These are phyloP conservation scores for Limosa lapponica DNA, from an alignment of 2,797 vertebrate genomes.

Conservation along the genomic window DNA sequence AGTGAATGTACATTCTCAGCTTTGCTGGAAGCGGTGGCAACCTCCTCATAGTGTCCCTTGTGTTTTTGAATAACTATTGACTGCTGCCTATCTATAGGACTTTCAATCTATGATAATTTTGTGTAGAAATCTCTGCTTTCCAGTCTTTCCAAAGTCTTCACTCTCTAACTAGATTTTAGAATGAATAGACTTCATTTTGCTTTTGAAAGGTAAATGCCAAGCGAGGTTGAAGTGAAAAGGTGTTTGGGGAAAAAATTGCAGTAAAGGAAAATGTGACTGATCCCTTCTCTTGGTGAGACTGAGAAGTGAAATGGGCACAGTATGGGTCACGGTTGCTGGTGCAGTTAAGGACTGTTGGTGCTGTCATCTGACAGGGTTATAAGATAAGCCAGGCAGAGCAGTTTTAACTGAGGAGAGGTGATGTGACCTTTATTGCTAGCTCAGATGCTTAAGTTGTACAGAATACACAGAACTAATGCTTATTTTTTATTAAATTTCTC, in stretches of 20 bases:
- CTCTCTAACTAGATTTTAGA: not conserved
- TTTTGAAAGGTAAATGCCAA: not conserved
- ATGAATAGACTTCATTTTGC: not conserved
- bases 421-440: not conserved
- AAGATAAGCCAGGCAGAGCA: not conserved
- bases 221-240: not conserved
- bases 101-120: rapidly evolving
- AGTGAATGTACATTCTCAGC: not conserved
- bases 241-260: not conserved
- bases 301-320: not conserved
- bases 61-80: not conserved
- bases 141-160: not conserved
- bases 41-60: not conserved
- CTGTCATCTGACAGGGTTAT: not conserved
- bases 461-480: not conserved
- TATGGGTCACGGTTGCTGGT: not conserved
- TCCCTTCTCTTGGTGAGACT: not conserved
- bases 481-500: not conserved
- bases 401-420: not conserved
- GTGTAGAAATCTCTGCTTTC: not conserved
- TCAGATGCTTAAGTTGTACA: not conserved
- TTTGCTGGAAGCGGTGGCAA: not conserved
- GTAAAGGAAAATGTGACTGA: not conserved
- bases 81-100: rapidly evolving
- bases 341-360: not conserved